Evolutionary conservation across 2,113 vertebrate species (phyloP).

Genomic region (Numenius arquata): DNA sequence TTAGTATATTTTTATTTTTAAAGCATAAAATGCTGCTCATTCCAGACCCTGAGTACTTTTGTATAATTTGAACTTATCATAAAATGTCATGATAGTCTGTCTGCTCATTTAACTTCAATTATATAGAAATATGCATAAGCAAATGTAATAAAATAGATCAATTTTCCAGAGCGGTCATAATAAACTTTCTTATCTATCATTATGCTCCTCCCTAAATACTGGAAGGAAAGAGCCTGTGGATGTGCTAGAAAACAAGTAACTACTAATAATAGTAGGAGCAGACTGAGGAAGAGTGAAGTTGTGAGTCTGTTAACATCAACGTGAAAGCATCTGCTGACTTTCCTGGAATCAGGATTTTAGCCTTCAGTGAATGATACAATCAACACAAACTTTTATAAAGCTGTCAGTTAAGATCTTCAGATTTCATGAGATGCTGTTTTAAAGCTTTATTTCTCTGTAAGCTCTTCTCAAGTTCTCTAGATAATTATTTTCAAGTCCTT

Average conservation of each 20-base stretch:
- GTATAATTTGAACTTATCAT: slow-evolving; percentile 10
- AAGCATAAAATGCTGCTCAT: not conserved
- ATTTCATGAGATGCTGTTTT: not conserved
- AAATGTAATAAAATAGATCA: not conserved
- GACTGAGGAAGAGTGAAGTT: not conserved
- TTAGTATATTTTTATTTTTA: slow-evolving; percentile 48
- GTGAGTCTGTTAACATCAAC: not conserved
- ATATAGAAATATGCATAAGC: not conserved
- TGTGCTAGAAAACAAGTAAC: not conserved
- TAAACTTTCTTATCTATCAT: not conserved
- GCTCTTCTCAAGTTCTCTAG: not conserved
- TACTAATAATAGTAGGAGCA: not conserved
- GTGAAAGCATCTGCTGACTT: not conserved
- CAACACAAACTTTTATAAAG: not conserved
- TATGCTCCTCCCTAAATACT: not conserved
- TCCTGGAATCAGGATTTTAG: not conserved
- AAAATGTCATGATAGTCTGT: not conserved
- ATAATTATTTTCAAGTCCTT: not conserved
- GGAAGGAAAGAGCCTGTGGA: not conserved
- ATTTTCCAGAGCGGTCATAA: not conserved
- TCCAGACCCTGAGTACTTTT: not conserved
- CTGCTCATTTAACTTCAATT: slow-evolving; percentile 8
- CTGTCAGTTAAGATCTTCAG: not conserved
- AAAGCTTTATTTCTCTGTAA: not conserved
- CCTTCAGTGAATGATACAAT: not conserved